These are phyloP conservation scores for Autographa pulchrina DNA, from an alignment of 2,888 invertebrate genomes.

Conservation along the genomic window DNA sequence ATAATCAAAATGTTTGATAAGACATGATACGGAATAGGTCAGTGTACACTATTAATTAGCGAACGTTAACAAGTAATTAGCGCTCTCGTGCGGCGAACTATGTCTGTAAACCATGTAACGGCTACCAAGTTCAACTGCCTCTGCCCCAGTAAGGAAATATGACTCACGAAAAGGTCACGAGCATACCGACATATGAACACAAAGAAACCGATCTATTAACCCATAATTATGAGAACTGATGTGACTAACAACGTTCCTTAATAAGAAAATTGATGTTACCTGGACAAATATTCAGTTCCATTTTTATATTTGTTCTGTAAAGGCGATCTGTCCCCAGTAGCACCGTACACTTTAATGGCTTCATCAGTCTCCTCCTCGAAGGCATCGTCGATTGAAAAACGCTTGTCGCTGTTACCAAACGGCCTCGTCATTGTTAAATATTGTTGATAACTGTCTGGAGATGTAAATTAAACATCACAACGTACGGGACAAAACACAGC, in stretches of 20 bases:
- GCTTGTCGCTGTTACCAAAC: conserved; percentile 89
- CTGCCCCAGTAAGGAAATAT: conserved; percentile 77
- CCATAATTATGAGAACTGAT: conserved; percentile 13
- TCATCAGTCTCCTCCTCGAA: conserved; percentile 96
- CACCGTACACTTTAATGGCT: conserved; percentile 94
- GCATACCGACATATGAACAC: conserved; percentile 64
- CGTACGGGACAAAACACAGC: conserved; percentile 81
- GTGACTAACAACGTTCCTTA: background rate
- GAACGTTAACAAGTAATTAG: conserved; percentile 71
- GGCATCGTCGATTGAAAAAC: conserved; percentile 95
- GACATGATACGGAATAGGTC: conserved; percentile 51
- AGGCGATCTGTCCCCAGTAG: conserved; percentile 93
- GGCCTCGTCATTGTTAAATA: conserved; percentile 86
- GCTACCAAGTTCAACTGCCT: conserved; percentile 76
- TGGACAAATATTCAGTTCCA: conserved; percentile 81
- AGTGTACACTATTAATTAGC: conserved; percentile 65
- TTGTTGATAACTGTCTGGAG: conserved; percentile 68
- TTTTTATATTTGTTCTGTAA: conserved; percentile 87
- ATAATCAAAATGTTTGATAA: conserved; percentile 28
- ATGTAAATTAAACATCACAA: conserved; percentile 82
- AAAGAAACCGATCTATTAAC: conserved; percentile 57
- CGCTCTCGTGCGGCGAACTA: conserved; percentile 38
- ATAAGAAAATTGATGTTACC: conserved; percentile 65
- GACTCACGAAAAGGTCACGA: conserved; percentile 83
- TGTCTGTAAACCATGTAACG: conserved; percentile 52